Evolutionary conservation across 2,113 vertebrate genomes (phyloP).

Genomic region (Ondatra zibethicus): DNA sequence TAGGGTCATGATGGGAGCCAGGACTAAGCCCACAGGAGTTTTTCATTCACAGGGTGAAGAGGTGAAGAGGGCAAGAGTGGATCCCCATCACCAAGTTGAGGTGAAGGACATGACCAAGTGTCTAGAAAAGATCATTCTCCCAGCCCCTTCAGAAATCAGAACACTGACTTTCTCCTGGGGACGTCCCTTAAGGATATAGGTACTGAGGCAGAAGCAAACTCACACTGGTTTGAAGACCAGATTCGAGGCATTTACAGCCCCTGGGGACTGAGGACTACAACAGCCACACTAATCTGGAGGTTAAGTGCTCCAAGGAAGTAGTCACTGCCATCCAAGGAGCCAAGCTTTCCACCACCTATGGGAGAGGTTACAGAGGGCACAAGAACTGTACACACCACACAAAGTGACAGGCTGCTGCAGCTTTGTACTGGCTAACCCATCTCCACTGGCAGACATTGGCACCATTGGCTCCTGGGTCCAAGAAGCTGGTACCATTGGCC

Average conservation of each 20-base stretch:
- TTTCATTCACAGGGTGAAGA: conserved; percentile 89
- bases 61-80: conserved; percentile 98
- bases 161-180: conserved; percentile 92
- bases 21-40: conserved; percentile 90
- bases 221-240: neutral
- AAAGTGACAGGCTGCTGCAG: neutral
- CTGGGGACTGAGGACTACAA: too few relatives aligned
- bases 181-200: neutral
- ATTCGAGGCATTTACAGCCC: neutral
- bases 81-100: conserved; percentile 97
- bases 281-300: neutral
- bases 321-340: neutral
- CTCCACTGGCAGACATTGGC: neutral
- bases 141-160: neutral
- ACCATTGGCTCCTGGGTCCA: neutral
- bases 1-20: conserved; percentile 94
- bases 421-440: neutral
- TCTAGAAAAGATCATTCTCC: too few relatives aligned
- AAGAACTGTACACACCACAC: neutral
- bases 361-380: neutral
- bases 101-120: conserved; percentile 92
- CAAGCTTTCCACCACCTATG: too few relatives aligned
- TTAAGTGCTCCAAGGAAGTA: neutral
- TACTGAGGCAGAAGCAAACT: conserved; percentile 72
- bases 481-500: neutral